Conservation (phyloP, 2,888 invertebrate species). For the Protophormia terraenovae region DNA sequence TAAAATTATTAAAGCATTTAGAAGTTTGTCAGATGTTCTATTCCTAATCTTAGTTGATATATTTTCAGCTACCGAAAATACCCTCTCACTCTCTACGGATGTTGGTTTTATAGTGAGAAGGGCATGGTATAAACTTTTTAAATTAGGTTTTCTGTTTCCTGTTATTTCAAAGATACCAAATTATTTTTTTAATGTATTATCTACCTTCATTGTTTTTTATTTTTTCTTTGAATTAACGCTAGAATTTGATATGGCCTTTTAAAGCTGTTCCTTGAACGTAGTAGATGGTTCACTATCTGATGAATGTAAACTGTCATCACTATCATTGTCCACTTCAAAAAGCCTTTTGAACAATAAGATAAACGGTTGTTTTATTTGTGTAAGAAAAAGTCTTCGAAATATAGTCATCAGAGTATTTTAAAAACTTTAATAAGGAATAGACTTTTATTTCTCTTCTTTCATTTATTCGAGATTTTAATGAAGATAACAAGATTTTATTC, state of each 20-base stretch:
- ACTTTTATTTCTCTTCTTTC: neutral
- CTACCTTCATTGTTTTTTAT: no score
- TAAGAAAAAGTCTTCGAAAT: neutral
- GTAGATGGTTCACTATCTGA: no score
- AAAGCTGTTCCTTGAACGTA: neutral
- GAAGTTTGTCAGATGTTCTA: conserved; percentile 10
- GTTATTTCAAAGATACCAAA: conserved; percentile 3
- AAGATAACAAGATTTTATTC: conserved; percentile 6
- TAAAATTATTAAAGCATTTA: conserved; percentile 7
- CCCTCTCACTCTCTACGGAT: conserved; percentile 7
- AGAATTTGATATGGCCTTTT: neutral
- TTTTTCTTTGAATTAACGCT: neutral
- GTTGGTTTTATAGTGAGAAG: neutral
- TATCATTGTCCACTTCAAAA: neutral
- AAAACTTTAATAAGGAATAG: neutral
- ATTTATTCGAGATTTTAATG: neutral
- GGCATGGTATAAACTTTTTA: conserved; percentile 7
- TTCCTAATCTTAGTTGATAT: conserved; percentile 13
- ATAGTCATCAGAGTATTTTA: neutral
- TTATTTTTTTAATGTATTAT: neutral
- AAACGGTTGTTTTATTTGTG: neutral
- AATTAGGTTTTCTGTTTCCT: neutral
- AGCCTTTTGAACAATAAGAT: neutral
- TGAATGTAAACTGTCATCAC: no score
- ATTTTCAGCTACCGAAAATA: conserved; percentile 7